A percentile compares a stretch with the other conserved stretches of the same genome.
These are phyloP conservation scores for Macquaria ambigua DNA, from an alignment of 2,113 vertebrate genomes.

Conservation along the genomic window DNA sequence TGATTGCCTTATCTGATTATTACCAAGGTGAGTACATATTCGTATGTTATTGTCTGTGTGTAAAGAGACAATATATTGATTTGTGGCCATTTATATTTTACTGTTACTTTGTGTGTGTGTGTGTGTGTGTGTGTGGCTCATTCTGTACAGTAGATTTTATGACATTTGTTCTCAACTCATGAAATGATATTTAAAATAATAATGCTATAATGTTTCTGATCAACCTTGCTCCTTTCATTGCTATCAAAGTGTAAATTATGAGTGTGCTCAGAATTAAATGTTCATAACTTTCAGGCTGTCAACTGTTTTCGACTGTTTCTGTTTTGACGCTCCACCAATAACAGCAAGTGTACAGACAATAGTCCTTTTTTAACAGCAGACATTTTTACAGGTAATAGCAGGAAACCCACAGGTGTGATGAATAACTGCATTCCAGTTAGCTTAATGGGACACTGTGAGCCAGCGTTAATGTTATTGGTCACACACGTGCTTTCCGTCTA, in stretches of 20 bases:
- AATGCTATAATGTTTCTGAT: too few species aligned
- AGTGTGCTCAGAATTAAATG: not conserved
- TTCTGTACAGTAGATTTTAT: too few species aligned
- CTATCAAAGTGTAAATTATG: not conserved
- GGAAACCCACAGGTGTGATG: not conserved
- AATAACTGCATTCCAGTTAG: not conserved
- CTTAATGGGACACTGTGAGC: too few species aligned
- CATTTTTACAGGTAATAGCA: not conserved
- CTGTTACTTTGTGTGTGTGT: too few species aligned
- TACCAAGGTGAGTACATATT: not conserved
- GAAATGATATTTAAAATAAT: too few species aligned
- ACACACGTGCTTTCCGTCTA: too few species aligned
- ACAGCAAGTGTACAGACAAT: not conserved
- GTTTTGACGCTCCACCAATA: not conserved
- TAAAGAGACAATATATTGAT: not conserved
- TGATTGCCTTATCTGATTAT: not conserved
- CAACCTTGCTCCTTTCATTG: not conserved
- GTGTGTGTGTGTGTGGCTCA: too few species aligned
- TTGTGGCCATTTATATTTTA: too few species aligned
- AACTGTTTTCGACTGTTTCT: not conserved
- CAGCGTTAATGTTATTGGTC: too few species aligned
- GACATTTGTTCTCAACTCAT: too few species aligned
- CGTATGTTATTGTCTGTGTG: not conserved
- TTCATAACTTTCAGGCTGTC: too few species aligned
- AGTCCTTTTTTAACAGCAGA: too few species aligned